These are phyloP conservation scores for Hermatobates lingyangjiaoensis DNA, from an alignment of 1,140 invertebrate genomes.

Conservation along the genomic window DNA sequence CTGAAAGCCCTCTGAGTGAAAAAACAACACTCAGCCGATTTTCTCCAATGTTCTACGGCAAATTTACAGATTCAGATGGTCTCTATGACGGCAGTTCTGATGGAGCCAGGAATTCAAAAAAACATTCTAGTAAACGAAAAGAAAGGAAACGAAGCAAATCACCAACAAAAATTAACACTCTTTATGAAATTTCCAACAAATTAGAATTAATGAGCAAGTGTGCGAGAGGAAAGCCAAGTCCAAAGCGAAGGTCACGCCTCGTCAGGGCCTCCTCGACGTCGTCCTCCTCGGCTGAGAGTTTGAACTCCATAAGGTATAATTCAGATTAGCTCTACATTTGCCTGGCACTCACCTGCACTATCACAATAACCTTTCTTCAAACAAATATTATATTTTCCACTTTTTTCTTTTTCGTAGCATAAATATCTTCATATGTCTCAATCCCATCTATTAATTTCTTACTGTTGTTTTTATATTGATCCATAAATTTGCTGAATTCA, in stretches of 20 bases:
- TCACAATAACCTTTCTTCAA: too few relatives aligned
- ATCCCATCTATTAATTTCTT: not conserved
- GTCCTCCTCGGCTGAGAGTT: slow-evolving; percentile 21
- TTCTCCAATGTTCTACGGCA: slow-evolving; percentile 46
- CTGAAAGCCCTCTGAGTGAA: slow-evolving; percentile 55
- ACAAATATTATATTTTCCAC: not conserved
- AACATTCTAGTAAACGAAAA: slow-evolving; percentile 13
- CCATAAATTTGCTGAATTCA: slow-evolving; percentile 1
- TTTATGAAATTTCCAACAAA: slow-evolving; percentile 20
- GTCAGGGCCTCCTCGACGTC: slow-evolving; percentile 16
- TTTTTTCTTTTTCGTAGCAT: not conserved
- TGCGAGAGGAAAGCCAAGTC: slow-evolving; percentile 16
- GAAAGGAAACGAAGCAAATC: slow-evolving; percentile 13
- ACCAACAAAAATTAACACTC: slow-evolving; percentile 4
- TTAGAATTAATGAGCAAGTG: slow-evolving; percentile 2
- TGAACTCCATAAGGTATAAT: slow-evolving; percentile 17
- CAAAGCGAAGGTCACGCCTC: slow-evolving; percentile 17
- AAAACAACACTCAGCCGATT: slow-evolving; percentile 38
- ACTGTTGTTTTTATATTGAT: not conserved
- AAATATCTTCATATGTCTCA: not conserved
- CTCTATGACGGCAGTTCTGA: slow-evolving; percentile 57
- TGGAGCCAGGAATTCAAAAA: slow-evolving; percentile 17
- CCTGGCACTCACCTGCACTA: too few relatives aligned
- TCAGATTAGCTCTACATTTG: not conserved
- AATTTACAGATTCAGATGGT: slow-evolving; percentile 50